Evolutionary conservation across 1,140 invertebrate species (phyloP), one percentile per base, ranked within the genome.

Genomic region (Trichogramma pretiosum): DNA sequence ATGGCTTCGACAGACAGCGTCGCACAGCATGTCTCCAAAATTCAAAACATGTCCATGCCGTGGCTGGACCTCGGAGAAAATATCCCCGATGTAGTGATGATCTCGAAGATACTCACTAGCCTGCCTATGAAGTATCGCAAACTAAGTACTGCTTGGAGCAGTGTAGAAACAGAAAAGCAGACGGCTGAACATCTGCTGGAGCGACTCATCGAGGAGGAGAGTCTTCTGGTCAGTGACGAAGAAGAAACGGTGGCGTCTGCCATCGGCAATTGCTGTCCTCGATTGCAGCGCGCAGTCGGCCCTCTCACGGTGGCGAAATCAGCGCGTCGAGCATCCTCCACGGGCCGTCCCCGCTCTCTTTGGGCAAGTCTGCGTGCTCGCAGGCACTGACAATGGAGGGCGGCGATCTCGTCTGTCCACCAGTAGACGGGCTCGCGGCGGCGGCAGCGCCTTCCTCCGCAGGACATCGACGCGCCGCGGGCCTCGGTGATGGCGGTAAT

Each of bases 31-130:
- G 42, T 52, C 8, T 16, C 48, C 3, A 50, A 47, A 30, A 21
- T 54, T 5, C 40, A 50, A 35, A 54, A 54, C 34, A 50, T 54
- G 48, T 40, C 48, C 37, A 9, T 33, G 38, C 39, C 50, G 26
- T 22, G 47, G 19, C 23, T 43, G 13, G 36, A 54, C 36, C 19
- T 51, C 28, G 45, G 53, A 34, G 39, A 33, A 32, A 35, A 18
- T 36, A 18, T 50, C 9, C 17, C 42, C 9, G 48, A 50, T 24
- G 17, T 21, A 14, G 38, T 45, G 2, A 41, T 51, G 17, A 51
- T 54, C 24, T 49, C 45, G 36, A 48, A 54, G 41, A 45, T 50
- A 41, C 48, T 54, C 11, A 24, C 48, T 3, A 21, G 48, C 16
- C 39, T 54, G 40, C 33, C 48, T 13, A 7, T 34, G 16, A 50